Evolutionary conservation across 2,888 invertebrate species (phyloP).

Genomic region (Morinoia aosen): DNA sequence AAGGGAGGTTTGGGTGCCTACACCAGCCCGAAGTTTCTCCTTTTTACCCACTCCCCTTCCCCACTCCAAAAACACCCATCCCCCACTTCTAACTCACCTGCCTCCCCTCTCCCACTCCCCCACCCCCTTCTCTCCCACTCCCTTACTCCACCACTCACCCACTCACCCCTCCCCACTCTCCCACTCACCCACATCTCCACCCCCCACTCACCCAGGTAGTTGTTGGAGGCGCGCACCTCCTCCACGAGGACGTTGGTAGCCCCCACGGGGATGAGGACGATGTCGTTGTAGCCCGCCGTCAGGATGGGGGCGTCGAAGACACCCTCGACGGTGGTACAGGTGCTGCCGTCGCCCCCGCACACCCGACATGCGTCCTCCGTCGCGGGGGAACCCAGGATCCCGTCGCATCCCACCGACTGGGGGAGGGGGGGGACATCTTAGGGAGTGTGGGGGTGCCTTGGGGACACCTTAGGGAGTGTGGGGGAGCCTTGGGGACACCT

Average conservation of each 20-base stretch:
- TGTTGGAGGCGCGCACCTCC: constrained; percentile 86
- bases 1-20: not conserved
- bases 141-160: constrained; percentile 20
- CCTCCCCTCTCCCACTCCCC: too few relatives aligned
- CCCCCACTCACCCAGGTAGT: constrained; percentile 82
- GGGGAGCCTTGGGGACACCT: not conserved
- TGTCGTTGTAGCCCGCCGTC: constrained; percentile 88
- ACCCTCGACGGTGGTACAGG: constrained; percentile 84
- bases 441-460: not conserved
- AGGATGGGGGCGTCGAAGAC: constrained; percentile 81
- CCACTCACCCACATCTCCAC: not conserved
- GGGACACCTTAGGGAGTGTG: not conserved
- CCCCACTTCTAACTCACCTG: too few relatives aligned
- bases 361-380: constrained; percentile 91
- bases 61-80: too few relatives aligned
- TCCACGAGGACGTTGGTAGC: constrained; percentile 89
- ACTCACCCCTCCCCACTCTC: not conserved
- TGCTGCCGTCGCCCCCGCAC: constrained; percentile 89
- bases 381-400: constrained; percentile 89
- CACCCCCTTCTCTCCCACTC: not conserved
- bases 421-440: constrained; percentile 61
- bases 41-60: too few relatives aligned
- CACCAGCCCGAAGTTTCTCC: too few relatives aligned
- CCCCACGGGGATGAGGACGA: constrained; percentile 90
- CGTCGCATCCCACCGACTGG: constrained; percentile 93